Base-by-base conservation (phyloP, 2,113 vertebrate genomes). In the Thunnus thynnus region DNA sequence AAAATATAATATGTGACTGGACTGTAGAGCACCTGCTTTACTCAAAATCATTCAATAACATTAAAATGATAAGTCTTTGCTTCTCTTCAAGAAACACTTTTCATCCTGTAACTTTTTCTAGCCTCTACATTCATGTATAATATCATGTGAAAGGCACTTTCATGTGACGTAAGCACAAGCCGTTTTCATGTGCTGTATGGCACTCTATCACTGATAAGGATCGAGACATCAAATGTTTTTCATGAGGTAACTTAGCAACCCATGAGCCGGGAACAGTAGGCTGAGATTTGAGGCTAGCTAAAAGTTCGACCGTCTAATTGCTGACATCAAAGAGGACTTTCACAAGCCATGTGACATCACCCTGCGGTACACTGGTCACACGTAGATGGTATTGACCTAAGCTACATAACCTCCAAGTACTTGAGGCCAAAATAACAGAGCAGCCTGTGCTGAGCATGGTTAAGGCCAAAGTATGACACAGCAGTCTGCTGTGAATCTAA, bases 341-440 rank as follows among this genome's bases (percentile, higher is more conserved):
- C 79, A 74, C 82, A 89, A 90, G 88, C 72, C 87, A 69, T 77
- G 87, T 91, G 91, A 94, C 91, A 88, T 94, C 91, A 92, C 69
- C 52, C 76, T 2, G 87, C 18, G 76, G 80, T 58, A 52, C 85
- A 64, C 65, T 44, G 77, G 84, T 84, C 85, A 82, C 83, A 82
- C 63, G 36, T 75, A 57, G 52, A 73, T 68, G 86, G 64, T 82
- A 89, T 76, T 90, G 93, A 92, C 87, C 90, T 78, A 17, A 76
- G 83, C 86, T 89, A 74, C 89, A 83, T 91, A 76, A 92, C 89
- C 86, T 87, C 82, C 36, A 46, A 83, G 80, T 17, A n/a, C 78
- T 51, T 30, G 72, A 88, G 87, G 92, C 80, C 89, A 88, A 71
- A 90, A 86, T 50, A 91, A 89, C 86, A 92, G 85, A 82, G 65